Percentiles rank a stretch among this genome's conserved stretches.
Conservation (phyloP, 2,888 invertebrate genomes). For the Polyploca ridens region DNA sequence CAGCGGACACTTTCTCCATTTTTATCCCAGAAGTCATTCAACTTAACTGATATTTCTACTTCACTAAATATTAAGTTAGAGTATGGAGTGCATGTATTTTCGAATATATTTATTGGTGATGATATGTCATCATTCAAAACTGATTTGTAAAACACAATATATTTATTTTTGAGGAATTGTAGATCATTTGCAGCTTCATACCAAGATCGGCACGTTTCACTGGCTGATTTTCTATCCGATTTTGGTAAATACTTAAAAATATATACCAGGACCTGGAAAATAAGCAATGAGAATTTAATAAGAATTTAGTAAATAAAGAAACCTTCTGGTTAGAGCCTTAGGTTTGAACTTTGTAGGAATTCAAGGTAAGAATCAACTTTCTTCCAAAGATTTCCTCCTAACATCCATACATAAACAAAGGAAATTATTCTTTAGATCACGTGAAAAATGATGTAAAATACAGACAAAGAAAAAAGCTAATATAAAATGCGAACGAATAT, state of each 20-base stretch:
- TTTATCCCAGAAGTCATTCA: constrained; percentile 83
- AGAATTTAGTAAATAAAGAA: neutral
- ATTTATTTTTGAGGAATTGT: constrained; percentile 81
- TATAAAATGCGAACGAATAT: constrained; percentile 27
- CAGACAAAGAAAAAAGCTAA: constrained; percentile 53
- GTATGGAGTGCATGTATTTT: constrained; percentile 44
- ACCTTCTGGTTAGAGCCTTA: neutral
- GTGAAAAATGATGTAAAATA: constrained; percentile 15
- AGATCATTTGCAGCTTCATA: constrained; percentile 87
- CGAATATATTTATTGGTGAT: constrained; percentile 8
- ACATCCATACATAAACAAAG: neutral
- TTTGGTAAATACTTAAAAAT: constrained; percentile 86
- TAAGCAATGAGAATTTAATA: no score
- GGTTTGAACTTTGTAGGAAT: neutral
- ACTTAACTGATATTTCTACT: constrained; percentile 80
- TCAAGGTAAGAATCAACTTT: neutral
- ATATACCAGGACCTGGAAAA: constrained; percentile 85
- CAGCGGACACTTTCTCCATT: constrained; percentile 83
- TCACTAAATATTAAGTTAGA: constrained; percentile 81
- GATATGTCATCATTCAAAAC: constrained; percentile 63
- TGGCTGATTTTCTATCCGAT: constrained; percentile 87
- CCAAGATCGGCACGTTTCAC: constrained; percentile 87
- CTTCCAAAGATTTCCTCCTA: neutral
- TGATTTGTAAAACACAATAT: constrained; percentile 76
- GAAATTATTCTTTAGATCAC: neutral